Percentiles rank a stretch among this genome's conserved stretches.
Conservation (phyloP, 2,113 vertebrate species). For the Nesospiza acunhae region DNA sequence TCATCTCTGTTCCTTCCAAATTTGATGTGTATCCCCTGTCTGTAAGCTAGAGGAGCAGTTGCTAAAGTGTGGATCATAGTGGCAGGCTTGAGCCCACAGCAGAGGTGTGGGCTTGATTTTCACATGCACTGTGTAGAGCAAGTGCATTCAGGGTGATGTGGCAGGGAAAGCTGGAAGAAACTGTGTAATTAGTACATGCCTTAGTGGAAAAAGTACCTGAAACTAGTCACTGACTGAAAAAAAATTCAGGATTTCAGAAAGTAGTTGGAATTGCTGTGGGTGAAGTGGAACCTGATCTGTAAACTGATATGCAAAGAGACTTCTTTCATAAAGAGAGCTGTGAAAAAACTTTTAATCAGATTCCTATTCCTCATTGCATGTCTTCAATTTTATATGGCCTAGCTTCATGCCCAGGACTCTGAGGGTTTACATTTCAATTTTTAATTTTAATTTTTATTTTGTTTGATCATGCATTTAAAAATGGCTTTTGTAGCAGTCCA, state of each 20-base stretch:
- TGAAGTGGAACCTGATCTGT: background rate
- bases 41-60: background rate
- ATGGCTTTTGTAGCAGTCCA: background rate
- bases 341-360: background rate
- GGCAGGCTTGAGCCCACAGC: background rate
- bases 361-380: background rate
- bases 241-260: background rate
- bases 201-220: background rate
- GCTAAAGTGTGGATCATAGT: background rate
- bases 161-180: background rate
- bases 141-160: background rate
- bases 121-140: fast-evolving
- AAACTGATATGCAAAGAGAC: background rate
- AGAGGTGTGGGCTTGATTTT: background rate
- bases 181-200: fast-evolving
- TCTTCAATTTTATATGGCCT: background rate
- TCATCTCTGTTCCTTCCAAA: background rate
- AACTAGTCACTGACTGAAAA: background rate
- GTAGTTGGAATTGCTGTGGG: background rate
- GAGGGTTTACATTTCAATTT: background rate
- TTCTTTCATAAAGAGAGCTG: background rate
- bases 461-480: background rate
- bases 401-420: background rate
- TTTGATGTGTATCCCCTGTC: background rate
- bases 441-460: background rate